A percentile compares a stretch with the other conserved stretches of the same genome.
Conservation (phyloP, 1,140 invertebrate species). For the Latrodectus geometricus region DNA sequence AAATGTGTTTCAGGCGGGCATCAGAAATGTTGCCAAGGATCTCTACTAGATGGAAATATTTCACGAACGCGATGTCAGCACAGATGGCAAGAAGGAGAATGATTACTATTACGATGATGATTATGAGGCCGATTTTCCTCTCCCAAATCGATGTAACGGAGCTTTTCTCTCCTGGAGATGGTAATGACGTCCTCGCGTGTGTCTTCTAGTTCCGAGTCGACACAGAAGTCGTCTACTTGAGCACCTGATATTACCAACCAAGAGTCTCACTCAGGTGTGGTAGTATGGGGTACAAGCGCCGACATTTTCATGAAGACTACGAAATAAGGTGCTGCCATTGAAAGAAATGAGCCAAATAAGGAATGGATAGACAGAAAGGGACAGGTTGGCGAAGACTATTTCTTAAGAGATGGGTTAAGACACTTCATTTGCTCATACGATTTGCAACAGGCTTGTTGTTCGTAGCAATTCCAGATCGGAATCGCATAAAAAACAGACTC, state of each 20-base stretch:
- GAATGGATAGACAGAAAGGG: neutral
- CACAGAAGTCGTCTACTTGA: conserved; percentile 27
- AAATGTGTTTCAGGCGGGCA: too few relatives aligned
- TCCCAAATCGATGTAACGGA: neutral
- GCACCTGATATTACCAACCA: conserved; percentile 27
- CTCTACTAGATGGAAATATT: neutral
- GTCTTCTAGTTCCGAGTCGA: conserved; percentile 1
- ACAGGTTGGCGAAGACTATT: neutral
- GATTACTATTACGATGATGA: conserved; percentile 17
- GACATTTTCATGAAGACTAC: neutral
- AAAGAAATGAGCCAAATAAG: neutral
- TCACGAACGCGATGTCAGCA: neutral
- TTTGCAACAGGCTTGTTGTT: too few relatives aligned
- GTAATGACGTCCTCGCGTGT: conserved; percentile 33
- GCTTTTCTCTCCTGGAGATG: conserved; percentile 15
- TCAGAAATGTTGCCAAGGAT: too few relatives aligned
- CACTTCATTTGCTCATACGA: too few relatives aligned
- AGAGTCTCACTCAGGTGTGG: neutral
- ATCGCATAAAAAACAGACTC: too few relatives aligned
- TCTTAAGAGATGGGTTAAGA: too few relatives aligned
- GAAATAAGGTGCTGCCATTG: neutral
- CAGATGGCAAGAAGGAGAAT: conserved; percentile 5
- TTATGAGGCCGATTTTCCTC: conserved; percentile 16
- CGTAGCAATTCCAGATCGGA: too few relatives aligned
- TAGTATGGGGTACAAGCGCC: neutral